These are phyloP conservation scores for Arnoldichthys spilopterus DNA, from an alignment of 2,797 vertebrate species.

Conservation along the genomic window DNA sequence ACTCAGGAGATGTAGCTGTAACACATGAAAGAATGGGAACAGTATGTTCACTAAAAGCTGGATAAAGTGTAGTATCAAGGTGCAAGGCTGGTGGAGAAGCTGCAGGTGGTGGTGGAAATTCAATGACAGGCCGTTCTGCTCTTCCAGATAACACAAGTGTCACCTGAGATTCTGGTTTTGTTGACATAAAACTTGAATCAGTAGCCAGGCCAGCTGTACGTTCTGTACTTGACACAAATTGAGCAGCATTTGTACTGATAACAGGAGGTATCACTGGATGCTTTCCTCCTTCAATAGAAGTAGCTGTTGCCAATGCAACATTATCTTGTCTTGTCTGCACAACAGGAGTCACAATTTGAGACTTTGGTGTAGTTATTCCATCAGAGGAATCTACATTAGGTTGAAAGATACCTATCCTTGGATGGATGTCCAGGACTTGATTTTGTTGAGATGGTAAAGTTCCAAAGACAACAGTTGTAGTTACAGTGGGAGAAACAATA, in stretches of 20 bases:
- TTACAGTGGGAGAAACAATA: conserved; percentile 58
- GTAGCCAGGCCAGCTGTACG: background rate
- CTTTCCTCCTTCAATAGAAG: conserved; percentile 51
- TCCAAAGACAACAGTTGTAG: conserved; percentile 54
- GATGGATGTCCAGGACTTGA: conserved; percentile 66
- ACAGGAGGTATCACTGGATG: conserved; percentile 45
- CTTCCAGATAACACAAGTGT: conserved; percentile 52
- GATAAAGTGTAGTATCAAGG: conserved; percentile 74
- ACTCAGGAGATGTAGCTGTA: conserved; percentile 58
- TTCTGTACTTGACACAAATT: conserved; percentile 56
- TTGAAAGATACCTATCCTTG: conserved; percentile 42
- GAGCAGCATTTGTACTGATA: conserved; percentile 44
- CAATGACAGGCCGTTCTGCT: conserved; percentile 52
- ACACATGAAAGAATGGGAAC: conserved; percentile 59
- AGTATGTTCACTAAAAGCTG: conserved; percentile 73
- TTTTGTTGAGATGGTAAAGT: conserved; percentile 61
- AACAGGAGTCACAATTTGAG: conserved; percentile 71
- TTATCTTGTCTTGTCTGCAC: conserved; percentile 69
- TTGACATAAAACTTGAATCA: conserved; percentile 19
- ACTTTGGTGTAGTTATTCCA: conserved; percentile 18
- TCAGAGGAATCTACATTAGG: background rate
- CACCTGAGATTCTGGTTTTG: conserved; percentile 28
- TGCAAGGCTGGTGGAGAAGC: conserved; percentile 62
- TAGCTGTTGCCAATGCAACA: conserved; percentile 62
- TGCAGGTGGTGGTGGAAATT: conserved; percentile 65